Percentiles rank a stretch among this genome's conserved stretches.
Conservation (phyloP, 2,888 invertebrate genomes). For the Catotricha subobsoleta region DNA sequence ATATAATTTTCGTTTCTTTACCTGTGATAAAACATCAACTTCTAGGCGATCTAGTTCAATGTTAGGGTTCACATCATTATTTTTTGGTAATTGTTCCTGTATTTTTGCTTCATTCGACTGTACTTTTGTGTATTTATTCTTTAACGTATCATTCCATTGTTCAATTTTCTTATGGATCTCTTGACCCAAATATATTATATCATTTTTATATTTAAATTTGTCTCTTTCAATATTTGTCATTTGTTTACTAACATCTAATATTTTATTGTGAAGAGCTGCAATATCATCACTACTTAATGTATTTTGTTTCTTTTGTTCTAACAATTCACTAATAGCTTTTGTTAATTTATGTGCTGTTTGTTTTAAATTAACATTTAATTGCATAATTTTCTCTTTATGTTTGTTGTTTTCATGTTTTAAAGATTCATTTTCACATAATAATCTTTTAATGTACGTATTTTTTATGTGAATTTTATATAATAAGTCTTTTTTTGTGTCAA, state of each 20-base stretch:
- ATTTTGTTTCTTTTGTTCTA: neutral
- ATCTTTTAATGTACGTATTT: constrained; percentile 3
- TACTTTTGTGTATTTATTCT: too few species aligned
- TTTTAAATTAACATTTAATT: constrained; percentile 3
- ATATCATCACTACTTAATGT: constrained; percentile 1
- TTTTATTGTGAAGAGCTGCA: constrained; percentile 1
- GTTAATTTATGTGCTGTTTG: neutral
- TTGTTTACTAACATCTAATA: neutral
- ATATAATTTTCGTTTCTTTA: too few species aligned
- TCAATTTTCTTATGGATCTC: constrained; percentile 3
- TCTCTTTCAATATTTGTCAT: neutral
- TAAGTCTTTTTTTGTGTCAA: constrained; percentile 1
- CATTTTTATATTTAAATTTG: neutral
- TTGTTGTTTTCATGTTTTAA: neutral
- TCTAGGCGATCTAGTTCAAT: neutral
- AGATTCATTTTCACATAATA: constrained; percentile 1
- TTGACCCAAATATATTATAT: constrained; percentile 1
- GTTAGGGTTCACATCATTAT: neutral
- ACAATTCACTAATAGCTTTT: neutral
- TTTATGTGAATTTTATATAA: constrained; percentile 1
- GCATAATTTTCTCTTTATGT: neutral
- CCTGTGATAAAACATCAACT: constrained; percentile 2
- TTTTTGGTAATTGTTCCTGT: neutral
- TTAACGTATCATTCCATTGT: constrained; percentile 2
- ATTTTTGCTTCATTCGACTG: too few species aligned